Evolutionary conservation across 1,140 invertebrate genomes (phyloP).

Genomic region (Marisa cornuarietis): DNA sequence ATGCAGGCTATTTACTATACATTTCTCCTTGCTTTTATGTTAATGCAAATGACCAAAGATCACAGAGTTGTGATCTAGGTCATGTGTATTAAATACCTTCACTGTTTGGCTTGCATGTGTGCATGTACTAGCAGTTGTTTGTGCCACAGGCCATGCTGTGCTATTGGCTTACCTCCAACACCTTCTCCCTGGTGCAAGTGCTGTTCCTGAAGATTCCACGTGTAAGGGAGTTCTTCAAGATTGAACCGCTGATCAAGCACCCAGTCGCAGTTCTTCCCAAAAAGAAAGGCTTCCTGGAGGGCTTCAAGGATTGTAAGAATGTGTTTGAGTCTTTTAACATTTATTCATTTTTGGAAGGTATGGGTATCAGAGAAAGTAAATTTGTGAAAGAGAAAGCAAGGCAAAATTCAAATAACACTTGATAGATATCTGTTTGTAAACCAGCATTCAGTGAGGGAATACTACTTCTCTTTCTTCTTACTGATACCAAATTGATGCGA

Average conservation of each 20-base stretch:
- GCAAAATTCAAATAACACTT: no score
- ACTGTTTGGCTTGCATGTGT: background rate
- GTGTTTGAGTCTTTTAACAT: background rate
- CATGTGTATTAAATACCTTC: background rate
- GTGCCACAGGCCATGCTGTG: constrained; percentile 78
- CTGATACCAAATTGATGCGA: background rate
- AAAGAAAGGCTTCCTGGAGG: constrained; percentile 81
- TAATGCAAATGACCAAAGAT: no score
- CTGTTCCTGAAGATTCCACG: constrained; percentile 78
- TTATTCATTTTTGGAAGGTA: background rate
- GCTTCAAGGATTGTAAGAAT: constrained; percentile 84
- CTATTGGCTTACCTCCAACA: constrained; percentile 91
- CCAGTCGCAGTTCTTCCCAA: constrained; percentile 71
- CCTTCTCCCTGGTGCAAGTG: constrained; percentile 87
- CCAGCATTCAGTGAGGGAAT: background rate
- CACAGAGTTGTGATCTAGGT: no score
- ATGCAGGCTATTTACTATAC: background rate
- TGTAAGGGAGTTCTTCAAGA: constrained; percentile 81
- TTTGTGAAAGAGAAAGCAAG: no score
- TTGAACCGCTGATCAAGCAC: constrained; percentile 75
- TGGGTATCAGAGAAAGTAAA: background rate
- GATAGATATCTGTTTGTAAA: background rate
- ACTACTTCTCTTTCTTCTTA: background rate
- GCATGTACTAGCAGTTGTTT: no score
- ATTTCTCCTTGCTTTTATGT: background rate